These are phyloP conservation scores for Drosophila mimetica DNA, from an alignment of 2,888 invertebrate species.

Conservation along the genomic window DNA sequence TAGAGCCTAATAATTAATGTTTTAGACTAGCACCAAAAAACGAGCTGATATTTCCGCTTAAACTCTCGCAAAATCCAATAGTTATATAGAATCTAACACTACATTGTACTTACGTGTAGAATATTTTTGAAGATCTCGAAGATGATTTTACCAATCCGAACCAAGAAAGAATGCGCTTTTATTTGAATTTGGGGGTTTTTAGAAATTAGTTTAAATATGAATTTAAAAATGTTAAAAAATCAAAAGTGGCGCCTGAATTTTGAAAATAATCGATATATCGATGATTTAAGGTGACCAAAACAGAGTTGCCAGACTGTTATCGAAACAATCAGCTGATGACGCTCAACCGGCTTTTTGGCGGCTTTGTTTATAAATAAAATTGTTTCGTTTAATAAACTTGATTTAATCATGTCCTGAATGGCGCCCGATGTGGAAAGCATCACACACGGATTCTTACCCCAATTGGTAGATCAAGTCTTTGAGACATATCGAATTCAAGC, in stretches of 20 bases:
- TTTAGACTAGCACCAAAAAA: slow-evolving; percentile 17
- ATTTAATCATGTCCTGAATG: slow-evolving; percentile 22
- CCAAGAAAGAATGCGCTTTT: slow-evolving; percentile 18
- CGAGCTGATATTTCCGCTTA: background rate
- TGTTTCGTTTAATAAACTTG: background rate
- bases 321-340: slow-evolving; percentile 17
- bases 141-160: slow-evolving; percentile 26
- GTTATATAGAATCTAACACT: slow-evolving; percentile 15
- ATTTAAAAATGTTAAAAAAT: too few relatives aligned
- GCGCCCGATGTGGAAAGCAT: background rate
- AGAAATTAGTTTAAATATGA: too few relatives aligned
- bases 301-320: background rate
- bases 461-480: slow-evolving; percentile 21
- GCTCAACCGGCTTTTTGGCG: slow-evolving; percentile 20
- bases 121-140: slow-evolving; percentile 39
- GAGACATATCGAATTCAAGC: background rate
- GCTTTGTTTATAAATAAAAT: slow-evolving; percentile 8
- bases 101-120: slow-evolving; percentile 18
- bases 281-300: background rate
- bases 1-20: slow-evolving; percentile 11
- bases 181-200: background rate
- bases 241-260: background rate
- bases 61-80: slow-evolving; percentile 15
- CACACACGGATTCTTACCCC: slow-evolving; percentile 7
- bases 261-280: background rate